A percentile compares a stretch with the other conserved stretches of the same genome.
Evolutionary conservation across 2,113 vertebrate species (phyloP).

Genomic region (Hippocampus guttulatus): DNA sequence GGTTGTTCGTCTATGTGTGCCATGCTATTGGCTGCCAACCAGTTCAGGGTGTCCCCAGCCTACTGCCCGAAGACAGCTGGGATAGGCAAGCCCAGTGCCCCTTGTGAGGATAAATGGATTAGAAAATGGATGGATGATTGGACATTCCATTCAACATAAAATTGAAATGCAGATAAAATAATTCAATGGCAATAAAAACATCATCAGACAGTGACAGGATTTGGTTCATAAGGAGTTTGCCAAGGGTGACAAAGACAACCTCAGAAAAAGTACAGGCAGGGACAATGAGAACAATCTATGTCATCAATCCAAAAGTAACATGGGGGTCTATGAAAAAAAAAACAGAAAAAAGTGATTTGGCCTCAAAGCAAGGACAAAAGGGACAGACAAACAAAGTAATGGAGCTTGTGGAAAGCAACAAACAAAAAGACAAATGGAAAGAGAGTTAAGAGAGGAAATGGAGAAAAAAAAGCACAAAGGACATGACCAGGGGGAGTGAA

Average conservation of each 20-base stretch:
- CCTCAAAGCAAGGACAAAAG: conserved; percentile 52
- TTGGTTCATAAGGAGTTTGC: neutral
- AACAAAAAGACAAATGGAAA: conserved; percentile 22
- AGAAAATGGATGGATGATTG: neutral
- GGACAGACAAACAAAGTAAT: conserved; percentile 37
- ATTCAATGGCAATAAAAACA: neutral
- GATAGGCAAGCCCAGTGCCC: no score
- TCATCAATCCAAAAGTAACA: conserved; percentile 3
- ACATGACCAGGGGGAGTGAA: conserved; percentile 1
- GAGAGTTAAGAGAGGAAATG: neutral
- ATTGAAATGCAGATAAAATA: conserved; percentile 6
- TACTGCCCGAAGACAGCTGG: no score
- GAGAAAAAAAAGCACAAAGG: conserved; percentile 13
- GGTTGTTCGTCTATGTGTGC: no score
- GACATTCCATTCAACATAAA: neutral
- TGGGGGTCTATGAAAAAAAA: neutral
- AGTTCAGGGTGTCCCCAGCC: no score
- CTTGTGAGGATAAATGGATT: neutral
- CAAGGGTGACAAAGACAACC: neutral
- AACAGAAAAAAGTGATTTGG: conserved; percentile 17
- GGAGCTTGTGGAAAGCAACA: conserved; percentile 20
- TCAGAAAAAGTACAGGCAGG: neutral
- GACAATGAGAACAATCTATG: neutral
- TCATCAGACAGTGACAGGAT: neutral
- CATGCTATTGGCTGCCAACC: no score